Evolutionary conservation across 2,888 invertebrate genomes (phyloP).

Genomic region (Eledona agricola): DNA sequence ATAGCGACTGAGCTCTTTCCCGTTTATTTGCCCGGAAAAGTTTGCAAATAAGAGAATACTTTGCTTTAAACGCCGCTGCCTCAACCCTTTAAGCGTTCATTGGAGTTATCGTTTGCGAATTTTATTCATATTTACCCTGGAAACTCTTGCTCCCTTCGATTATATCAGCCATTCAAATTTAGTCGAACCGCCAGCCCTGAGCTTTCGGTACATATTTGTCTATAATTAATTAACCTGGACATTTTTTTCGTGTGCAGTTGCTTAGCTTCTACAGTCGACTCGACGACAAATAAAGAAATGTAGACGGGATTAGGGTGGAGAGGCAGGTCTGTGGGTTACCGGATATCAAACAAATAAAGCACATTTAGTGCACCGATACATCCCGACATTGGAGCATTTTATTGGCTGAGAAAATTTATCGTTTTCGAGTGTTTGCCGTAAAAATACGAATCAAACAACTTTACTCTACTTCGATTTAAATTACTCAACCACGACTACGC

Average conservation of each 20-base stretch:
- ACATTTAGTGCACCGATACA: conserved; percentile 47
- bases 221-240: no score
- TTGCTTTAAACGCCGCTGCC: conserved; percentile 25
- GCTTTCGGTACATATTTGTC: no score
- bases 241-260: no score
- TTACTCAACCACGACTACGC: background rate
- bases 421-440: conserved; percentile 32
- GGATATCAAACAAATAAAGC: conserved; percentile 58
- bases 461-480: conserved; percentile 26
- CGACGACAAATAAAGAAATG: conserved; percentile 60
- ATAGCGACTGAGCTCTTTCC: conserved; percentile 33
- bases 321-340: conserved; percentile 50
- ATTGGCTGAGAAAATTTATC: conserved; percentile 36
- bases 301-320: conserved; percentile 51
- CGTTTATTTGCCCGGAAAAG: conserved; percentile 35
- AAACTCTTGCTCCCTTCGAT: conserved; percentile 11
- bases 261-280: no score
- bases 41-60: conserved; percentile 30
- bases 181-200: no score
- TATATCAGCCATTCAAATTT: conserved; percentile 14
- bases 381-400: conserved; percentile 33
- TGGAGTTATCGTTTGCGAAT: conserved; percentile 16
- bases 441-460: conserved; percentile 29
- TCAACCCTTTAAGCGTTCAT: conserved; percentile 28
- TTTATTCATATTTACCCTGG: conserved; percentile 11